Percentiles rank a stretch among this genome's conserved stretches.
phyloP scores from a whole-genome alignment of 2,113 vertebrate genomes.

The Trochalopteron elliotii region DNA sequence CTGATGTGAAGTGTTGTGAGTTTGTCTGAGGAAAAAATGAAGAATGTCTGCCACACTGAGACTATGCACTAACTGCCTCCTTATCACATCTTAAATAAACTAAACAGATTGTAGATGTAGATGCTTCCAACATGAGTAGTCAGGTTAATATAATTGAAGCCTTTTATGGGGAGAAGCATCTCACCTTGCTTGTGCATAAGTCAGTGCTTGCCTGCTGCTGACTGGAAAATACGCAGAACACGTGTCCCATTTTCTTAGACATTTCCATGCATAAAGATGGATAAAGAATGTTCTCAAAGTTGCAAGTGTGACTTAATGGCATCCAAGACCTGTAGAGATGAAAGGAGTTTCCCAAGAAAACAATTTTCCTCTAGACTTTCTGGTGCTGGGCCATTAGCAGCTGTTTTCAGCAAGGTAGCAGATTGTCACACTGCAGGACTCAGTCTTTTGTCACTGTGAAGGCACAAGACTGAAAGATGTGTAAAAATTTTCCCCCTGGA shows the following conservation, averaged over 20 bases:
- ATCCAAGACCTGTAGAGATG: not conserved
- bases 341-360: not conserved
- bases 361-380: not conserved
- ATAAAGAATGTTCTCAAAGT: not conserved
- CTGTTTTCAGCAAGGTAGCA: not conserved
- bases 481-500: not conserved
- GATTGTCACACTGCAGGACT: not conserved
- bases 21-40: not conserved
- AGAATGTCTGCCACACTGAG: not conserved
- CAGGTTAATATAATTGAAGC: not conserved
- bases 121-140: not conserved
- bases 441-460: not conserved
- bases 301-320: not conserved
- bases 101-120: not conserved
- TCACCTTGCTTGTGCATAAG: not conserved
- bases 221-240: not conserved
- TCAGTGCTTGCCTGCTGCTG: not conserved
- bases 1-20: not conserved
- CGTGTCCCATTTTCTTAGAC: not conserved
- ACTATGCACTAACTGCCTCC: not conserved
- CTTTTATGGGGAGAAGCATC: not conserved
- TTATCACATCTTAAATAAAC: not conserved
- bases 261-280: too few relatives aligned
- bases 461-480: not conserved
- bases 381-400: not conserved